phyloP scores from a whole-genome alignment of 2,113 vertebrate genomes.

The Reinhardtius hippoglossoides region DNA sequence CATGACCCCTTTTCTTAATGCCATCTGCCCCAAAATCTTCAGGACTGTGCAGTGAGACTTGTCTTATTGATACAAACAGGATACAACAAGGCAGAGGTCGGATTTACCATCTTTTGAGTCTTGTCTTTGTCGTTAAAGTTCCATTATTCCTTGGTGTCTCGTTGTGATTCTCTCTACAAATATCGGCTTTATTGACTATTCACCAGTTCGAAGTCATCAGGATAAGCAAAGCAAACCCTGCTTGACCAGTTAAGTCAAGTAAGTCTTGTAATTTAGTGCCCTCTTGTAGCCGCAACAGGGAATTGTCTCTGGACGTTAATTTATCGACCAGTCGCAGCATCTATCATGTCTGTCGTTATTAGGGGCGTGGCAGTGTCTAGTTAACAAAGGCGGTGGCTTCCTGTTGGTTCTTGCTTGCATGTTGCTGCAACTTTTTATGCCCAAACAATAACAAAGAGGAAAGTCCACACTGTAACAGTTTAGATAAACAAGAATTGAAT shows the following conservation, averaged over 20 bases:
- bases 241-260: not conserved
- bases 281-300: not conserved
- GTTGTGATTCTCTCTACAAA: not conserved
- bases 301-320: not conserved
- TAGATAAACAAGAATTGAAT: too few relatives aligned
- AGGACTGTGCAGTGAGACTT: not conserved
- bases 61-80: not conserved
- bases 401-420: not conserved
- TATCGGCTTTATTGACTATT: not conserved
- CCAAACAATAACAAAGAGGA: too few relatives aligned
- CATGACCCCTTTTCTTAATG: constrained; percentile 1
- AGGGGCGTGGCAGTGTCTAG: not conserved
- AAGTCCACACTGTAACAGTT: too few relatives aligned
- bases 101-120: not conserved
- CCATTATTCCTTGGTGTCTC: not conserved
- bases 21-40: not conserved
- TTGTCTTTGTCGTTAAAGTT: too few relatives aligned
- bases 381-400: not conserved
- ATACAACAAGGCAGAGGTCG: not conserved
- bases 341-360: not conserved
- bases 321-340: not conserved
- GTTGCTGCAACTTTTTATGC: not conserved
- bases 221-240: not conserved
- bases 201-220: not conserved
- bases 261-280: not conserved